phyloP scores from a whole-genome alignment of 2,113 vertebrate genomes.

The Candoia aspera region DNA sequence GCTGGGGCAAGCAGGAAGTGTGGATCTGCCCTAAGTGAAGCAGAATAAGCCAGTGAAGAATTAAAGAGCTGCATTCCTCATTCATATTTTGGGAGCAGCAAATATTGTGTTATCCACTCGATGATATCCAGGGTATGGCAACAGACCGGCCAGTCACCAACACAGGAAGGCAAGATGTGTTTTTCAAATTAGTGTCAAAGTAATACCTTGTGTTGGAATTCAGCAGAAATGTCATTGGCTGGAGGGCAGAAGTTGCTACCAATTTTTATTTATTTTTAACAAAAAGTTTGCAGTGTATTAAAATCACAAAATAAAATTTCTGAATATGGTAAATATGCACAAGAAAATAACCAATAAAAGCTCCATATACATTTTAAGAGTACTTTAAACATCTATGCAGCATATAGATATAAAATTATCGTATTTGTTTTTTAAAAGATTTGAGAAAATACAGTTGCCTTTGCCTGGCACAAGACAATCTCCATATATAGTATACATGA shows the following conservation, averaged over 20 bases:
- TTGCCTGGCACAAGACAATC: background rate
- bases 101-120: constrained; percentile 23
- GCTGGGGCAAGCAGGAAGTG: no score
- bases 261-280: no score
- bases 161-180: background rate
- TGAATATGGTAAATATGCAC: no score
- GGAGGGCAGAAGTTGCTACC: no score
- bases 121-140: background rate
- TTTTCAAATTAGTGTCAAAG: background rate
- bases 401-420: background rate
- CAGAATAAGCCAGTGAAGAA: no score
- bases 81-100: constrained; percentile 26
- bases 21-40: no score
- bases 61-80: constrained; percentile 27
- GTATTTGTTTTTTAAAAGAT: background rate
- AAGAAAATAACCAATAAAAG: background rate
- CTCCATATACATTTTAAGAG: background rate
- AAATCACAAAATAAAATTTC: no score
- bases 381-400: background rate
- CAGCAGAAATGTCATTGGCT: no score
- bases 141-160: background rate
- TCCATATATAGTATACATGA: background rate
- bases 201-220: background rate
- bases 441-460: background rate
- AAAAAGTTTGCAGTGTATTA: no score